These are phyloP conservation scores for Venustaconcha ellipsiformis DNA, from an alignment of 1,140 invertebrate species.

Conservation along the genomic window DNA sequence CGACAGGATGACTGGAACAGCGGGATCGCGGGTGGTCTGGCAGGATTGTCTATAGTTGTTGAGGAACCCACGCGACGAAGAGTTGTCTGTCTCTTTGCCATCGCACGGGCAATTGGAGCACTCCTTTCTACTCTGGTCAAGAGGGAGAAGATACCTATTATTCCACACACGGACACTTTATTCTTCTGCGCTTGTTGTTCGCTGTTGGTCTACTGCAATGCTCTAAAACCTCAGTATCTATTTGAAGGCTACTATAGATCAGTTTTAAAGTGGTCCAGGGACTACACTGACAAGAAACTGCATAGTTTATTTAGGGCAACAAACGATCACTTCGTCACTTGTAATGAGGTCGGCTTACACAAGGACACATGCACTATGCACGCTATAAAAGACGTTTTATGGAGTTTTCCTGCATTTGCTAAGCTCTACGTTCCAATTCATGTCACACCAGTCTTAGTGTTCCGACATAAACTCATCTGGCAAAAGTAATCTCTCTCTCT, in stretches of 20 bases:
- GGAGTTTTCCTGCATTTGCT: conserved; percentile 52
- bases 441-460: conserved; percentile 52
- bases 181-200: conserved; percentile 51
- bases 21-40: conserved; percentile 51
- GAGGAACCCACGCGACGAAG: conserved; percentile 42
- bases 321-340: conserved; percentile 47
- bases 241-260: conserved; percentile 55
- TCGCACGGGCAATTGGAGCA: conserved; percentile 55
- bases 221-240: conserved; percentile 47
- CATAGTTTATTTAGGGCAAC: conserved; percentile 41
- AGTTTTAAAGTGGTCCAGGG: conserved; percentile 58
- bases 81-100: conserved; percentile 52
- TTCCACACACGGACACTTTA: conserved; percentile 50
- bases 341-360: conserved; percentile 51
- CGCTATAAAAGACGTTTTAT: conserved; percentile 44
- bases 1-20: conserved; percentile 59
- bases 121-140: conserved; percentile 49
- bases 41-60: conserved; percentile 48
- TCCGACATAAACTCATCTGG: conserved; percentile 43
- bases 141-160: conserved; percentile 35
- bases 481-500: conserved; percentile 37
- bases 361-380: conserved; percentile 46
- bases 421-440: conserved; percentile 61
- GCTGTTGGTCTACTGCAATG: conserved; percentile 48
- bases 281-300: conserved; percentile 51